Base-by-base conservation (phyloP, 2,797 vertebrate genomes). In the Notoglanidium macrostoma region DNA sequence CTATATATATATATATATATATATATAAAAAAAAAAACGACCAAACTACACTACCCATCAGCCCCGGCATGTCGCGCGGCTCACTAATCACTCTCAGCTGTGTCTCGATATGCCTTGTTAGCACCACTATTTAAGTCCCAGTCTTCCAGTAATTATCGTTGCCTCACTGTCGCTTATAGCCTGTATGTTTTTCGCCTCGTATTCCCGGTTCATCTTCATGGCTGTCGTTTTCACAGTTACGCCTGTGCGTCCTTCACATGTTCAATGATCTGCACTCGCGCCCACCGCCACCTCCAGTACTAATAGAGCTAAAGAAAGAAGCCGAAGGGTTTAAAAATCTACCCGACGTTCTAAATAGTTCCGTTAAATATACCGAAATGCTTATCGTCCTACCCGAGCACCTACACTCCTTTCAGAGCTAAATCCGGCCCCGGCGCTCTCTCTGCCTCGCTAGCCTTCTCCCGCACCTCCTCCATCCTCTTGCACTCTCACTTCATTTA, bases 381-480 rank as follows among this genome's bases (percentile, higher is more conserved):
- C 87, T 87, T 86, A 89, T 87, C 63, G 77, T 80, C 57, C 81
- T 83, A 72, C 51, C 35, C n/a, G 49, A 81, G 59, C 84, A 83
- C 70, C 79, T 29, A 77, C 80, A 74, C 70, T 67, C 57, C 46
- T 76, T 74, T 88, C 65, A 14, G 17, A 59, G 65, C 82, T 81
- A 49, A 78, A 70, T 85, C 63, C 73, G 87, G 44, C 84, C 72
- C 32, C 1, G 40, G 26, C 87, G 1, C 26, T 84, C 15, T 84
- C 15, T 57, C 89, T 86, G 92, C 89, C 87, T 89, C 49, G 89
- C 90, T 74, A 6, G 6, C 90, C 91, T 88, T 91, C 61, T 76
- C 79, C 89, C 84, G 54, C 82, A 72, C 92, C 84, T 79, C 85
- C 90, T 87, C 49, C 81, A 67, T 82, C 59, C 82, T 84, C 63